phyloP scores from a whole-genome alignment of 1,140 invertebrate genomes.

The Aradophagus sp. region DNA sequence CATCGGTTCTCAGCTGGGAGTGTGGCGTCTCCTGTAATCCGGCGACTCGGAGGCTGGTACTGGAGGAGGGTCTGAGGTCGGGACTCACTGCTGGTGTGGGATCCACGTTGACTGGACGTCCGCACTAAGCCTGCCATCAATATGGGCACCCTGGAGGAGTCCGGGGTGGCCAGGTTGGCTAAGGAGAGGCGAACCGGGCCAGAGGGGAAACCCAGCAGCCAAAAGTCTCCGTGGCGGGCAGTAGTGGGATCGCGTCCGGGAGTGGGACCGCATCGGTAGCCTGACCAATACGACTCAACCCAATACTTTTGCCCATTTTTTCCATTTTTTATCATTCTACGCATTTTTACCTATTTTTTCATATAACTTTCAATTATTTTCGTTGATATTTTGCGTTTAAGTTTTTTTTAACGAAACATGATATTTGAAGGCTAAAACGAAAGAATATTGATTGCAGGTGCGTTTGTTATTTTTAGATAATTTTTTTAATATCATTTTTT shows the following conservation, averaged over 20 bases:
- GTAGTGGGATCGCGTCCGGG: constrained; percentile 98
- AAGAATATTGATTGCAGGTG: too few species aligned
- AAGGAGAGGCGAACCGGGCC: constrained; percentile 96
- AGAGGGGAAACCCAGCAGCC: constrained; percentile 97
- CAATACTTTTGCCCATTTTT: constrained; percentile 79
- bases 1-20: constrained; percentile 81
- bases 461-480: too few species aligned
- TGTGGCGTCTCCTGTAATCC: constrained; percentile 95
- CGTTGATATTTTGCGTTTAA: constrained; percentile 13
- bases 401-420: not conserved
- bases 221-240: constrained; percentile 96
- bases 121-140: constrained; percentile 93
- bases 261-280: constrained; percentile 89
- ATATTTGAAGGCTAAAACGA: not conserved
- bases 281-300: constrained; percentile 90
- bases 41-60: constrained; percentile 90
- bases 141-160: constrained; percentile 90
- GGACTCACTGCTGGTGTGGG: constrained; percentile 81
- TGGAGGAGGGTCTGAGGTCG: constrained; percentile 89
- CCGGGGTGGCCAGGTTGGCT: constrained; percentile 88
- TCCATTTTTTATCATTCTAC: constrained; percentile 56
- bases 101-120: constrained; percentile 87
- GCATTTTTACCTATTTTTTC: constrained; percentile 12
- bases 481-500: too few species aligned
- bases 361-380: constrained; percentile 27